phyloP scores from a whole-genome alignment of 2,888 invertebrate genomes.

The Schizotus pectinicornis region DNA sequence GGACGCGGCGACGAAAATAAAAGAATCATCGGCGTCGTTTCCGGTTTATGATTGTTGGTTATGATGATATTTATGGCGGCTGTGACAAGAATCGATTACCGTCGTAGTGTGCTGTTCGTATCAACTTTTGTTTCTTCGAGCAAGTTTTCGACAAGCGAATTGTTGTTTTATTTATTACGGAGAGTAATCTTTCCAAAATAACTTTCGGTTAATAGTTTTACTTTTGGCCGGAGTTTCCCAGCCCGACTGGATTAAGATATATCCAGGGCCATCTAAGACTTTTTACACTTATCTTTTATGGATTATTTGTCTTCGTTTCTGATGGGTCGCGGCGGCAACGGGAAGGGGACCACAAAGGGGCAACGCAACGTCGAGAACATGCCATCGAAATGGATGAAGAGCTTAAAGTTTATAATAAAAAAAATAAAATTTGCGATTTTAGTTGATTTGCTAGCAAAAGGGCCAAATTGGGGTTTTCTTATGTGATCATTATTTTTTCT shows the following conservation, averaged over 20 bases:
- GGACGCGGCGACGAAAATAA: conserved; percentile 17
- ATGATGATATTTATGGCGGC: conserved; percentile 35
- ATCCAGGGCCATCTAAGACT: conserved; percentile 6
- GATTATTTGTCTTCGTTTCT: neutral
- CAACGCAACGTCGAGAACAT: too few relatives aligned
- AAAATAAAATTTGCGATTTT: too few relatives aligned
- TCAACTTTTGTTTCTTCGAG: conserved; percentile 46
- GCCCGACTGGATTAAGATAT: conserved; percentile 18
- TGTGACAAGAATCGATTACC: conserved; percentile 41
- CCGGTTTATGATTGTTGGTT: conserved; percentile 30
- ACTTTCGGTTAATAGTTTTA: conserved; percentile 46
- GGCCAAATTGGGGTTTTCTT: too few relatives aligned
- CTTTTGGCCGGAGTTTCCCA: conserved; percentile 24
- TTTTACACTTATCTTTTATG: conserved; percentile 11
- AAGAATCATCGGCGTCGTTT: conserved; percentile 23
- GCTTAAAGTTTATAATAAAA: too few relatives aligned
- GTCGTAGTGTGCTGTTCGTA: conserved; percentile 14
- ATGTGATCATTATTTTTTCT: too few relatives aligned
- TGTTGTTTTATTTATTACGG: conserved; percentile 52
- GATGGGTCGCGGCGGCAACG: too few relatives aligned
- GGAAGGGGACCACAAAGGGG: too few relatives aligned
- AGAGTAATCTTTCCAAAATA: conserved; percentile 46
- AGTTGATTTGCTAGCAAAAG: too few relatives aligned
- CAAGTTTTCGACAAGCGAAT: conserved; percentile 50
- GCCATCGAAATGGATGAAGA: too few relatives aligned